A percentile compares a stretch with the other conserved stretches of the same genome.
Conservation (phyloP, 2,888 invertebrate species). For the Portevinia maculata region DNA sequence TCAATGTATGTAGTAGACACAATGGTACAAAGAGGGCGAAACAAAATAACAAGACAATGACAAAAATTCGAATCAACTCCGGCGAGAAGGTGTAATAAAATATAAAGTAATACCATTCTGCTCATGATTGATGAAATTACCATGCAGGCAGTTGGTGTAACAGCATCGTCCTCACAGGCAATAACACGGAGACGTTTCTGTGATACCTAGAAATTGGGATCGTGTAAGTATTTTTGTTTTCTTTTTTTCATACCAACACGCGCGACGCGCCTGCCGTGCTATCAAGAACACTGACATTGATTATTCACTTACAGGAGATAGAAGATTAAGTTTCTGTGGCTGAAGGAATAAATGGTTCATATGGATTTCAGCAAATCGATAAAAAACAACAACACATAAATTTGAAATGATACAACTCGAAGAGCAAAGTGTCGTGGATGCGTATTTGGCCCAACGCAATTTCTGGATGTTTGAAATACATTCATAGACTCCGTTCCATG, state of each 20-base stretch:
- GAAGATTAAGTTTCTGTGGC: conserved; percentile 56
- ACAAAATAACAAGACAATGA: no score
- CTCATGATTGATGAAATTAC: conserved; percentile 46
- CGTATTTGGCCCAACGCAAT: neutral
- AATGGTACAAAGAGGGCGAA: no score
- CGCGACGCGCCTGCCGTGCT: neutral
- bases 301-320: conserved; percentile 49
- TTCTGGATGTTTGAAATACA: conserved; percentile 15
- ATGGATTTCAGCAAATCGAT: conserved; percentile 62
- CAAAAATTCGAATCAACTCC: no score
- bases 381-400: conserved; percentile 44
- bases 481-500: conserved; percentile 2
- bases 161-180: conserved; percentile 11
- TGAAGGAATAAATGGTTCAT: conserved; percentile 50
- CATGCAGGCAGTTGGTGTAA: conserved; percentile 9
- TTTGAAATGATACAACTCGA: neutral
- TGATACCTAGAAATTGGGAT: neutral
- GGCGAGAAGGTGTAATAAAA: no score
- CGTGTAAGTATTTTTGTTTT: neutral
- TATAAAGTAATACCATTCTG: no score
- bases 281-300: conserved; percentile 53
- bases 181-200: neutral
- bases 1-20: no score
- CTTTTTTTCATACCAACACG: neutral
- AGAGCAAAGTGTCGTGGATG: neutral